Evolutionary conservation across 2,888 invertebrate genomes (phyloP), one percentile per base, ranked within the genome.

Genomic region (Hedya salicella): DNA sequence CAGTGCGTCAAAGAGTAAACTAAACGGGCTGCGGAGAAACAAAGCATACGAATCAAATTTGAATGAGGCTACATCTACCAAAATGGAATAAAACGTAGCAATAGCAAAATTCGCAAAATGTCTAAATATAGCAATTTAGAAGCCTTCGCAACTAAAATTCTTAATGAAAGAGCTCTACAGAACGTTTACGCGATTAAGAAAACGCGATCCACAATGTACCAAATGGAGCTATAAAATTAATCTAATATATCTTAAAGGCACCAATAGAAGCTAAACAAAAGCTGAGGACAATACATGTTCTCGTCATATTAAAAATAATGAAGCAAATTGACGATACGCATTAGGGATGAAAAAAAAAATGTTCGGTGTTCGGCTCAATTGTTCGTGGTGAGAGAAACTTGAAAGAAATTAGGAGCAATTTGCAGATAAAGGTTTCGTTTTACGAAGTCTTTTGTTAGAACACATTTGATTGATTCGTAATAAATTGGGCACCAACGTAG

Each of bases 171-270:
- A 21, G 30, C 49, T 50, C 17, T 16, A 42, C n/a, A 42, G 42
- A n/a, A n/a, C 21, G 30, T n/a, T 65, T 59, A 59, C 11, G 52
- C 25, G 59, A 65, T 53, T 52, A 59, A 46, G 42, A 46, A 59
- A 59, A 59, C 36, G 52, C 44, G 39, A 44, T 52, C 36, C 46
- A 21, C 57, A 36, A 44, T 46, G 39, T 52, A n/a, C n/a, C n/a
- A n/a, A 59, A 59, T 65, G 59, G 57, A 16, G 59, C 44, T 13
- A 52, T 65, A 52, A 46, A 59, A 52, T 59, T 32, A 59, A 57
- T 42, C 57, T 44, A 25, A 57, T 42, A 52, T 39, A 59, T 50
- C 42, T 53, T 46, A 32, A 48, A 52, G 32, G 25, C 6, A 14
- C 19, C 49, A 64, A 50, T 57, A 49, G 32, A 42, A 13, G 50